These are phyloP conservation scores for Drosophila elegans DNA, from an alignment of 1,140 invertebrate species.

Conservation along the genomic window DNA sequence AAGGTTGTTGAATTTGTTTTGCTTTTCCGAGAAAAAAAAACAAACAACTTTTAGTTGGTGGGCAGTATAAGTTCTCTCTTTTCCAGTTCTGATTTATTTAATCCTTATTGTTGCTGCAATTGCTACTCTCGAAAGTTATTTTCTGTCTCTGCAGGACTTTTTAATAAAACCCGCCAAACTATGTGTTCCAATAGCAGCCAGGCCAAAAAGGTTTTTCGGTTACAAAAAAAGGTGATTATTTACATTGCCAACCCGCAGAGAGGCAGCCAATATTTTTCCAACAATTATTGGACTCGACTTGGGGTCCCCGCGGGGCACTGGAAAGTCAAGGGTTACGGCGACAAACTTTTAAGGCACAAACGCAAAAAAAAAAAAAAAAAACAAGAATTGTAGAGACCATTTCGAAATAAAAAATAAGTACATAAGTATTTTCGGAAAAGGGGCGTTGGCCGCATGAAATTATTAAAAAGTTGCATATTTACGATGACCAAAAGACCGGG, in stretches of 20 bases:
- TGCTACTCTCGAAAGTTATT: conserved; percentile 2
- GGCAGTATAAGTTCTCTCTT: background rate
- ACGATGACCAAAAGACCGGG: conserved; percentile 20
- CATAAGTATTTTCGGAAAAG: conserved; percentile 20
- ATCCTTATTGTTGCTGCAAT: conserved; percentile 14
- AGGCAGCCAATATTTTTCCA: conserved; percentile 16
- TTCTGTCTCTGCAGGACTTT: conserved; percentile 6
- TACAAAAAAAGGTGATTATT: conserved; percentile 8
- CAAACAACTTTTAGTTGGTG: background rate
- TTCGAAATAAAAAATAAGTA: conserved; percentile 38
- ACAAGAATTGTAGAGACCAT: background rate
- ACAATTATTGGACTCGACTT: conserved; percentile 28
- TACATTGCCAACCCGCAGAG: conserved; percentile 14
- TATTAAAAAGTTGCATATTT: conserved; percentile 48
- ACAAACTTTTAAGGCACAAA: conserved; percentile 28
- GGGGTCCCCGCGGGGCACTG: background rate
- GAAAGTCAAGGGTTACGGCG: conserved; percentile 38
- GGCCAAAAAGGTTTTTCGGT: conserved; percentile 5
- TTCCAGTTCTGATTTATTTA: conserved; percentile 24
- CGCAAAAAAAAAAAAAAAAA: no score
- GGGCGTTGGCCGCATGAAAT: conserved; percentile 14
- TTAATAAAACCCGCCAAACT: background rate
- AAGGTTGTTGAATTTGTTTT: no score
- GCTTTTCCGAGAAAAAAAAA: background rate
- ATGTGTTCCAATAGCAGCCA: background rate